Percentiles rank a stretch among this genome's conserved stretches.
phyloP scores from a whole-genome alignment of 2,113 vertebrate genomes.

The Oceanodroma tethys region DNA sequence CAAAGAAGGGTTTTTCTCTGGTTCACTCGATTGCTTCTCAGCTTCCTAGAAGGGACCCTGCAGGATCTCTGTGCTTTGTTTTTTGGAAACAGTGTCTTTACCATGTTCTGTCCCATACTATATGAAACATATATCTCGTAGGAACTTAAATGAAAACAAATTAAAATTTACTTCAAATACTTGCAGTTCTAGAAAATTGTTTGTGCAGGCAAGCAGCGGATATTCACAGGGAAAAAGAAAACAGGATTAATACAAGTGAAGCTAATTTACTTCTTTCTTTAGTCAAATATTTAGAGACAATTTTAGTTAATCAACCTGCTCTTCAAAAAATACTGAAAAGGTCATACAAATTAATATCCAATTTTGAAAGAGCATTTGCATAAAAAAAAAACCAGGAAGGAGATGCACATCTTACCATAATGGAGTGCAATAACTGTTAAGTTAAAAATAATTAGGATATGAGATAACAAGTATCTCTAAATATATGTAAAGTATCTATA shows the following conservation, averaged over 20 bases:
- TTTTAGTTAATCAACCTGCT: not conserved
- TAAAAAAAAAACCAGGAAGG: not conserved
- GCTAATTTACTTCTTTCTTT: not conserved
- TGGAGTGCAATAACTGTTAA: not conserved
- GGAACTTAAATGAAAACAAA: not conserved
- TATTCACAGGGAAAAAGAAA: not conserved
- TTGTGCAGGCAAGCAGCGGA: not conserved
- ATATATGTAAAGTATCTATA: not conserved
- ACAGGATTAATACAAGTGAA: not conserved
- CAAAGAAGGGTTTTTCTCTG: not conserved
- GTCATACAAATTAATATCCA: not conserved
- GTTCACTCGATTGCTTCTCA: not conserved
- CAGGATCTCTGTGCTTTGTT: not conserved
- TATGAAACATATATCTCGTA: not conserved
- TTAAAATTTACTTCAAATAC: not conserved
- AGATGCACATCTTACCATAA: not conserved
- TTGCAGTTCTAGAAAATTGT: not conserved
- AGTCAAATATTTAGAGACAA: conserved; percentile 17
- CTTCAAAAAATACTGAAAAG: not conserved
- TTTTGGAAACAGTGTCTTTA: not conserved
- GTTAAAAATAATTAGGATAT: not conserved
- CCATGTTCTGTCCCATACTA: rapidly evolving
- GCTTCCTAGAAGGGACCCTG: not conserved
- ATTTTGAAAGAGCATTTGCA: not conserved
- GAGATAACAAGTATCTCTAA: not conserved